Percentiles rank a stretch among this genome's conserved stretches.
Conservation (phyloP, 2,888 invertebrate species). For the Hoplodrina blanda region DNA sequence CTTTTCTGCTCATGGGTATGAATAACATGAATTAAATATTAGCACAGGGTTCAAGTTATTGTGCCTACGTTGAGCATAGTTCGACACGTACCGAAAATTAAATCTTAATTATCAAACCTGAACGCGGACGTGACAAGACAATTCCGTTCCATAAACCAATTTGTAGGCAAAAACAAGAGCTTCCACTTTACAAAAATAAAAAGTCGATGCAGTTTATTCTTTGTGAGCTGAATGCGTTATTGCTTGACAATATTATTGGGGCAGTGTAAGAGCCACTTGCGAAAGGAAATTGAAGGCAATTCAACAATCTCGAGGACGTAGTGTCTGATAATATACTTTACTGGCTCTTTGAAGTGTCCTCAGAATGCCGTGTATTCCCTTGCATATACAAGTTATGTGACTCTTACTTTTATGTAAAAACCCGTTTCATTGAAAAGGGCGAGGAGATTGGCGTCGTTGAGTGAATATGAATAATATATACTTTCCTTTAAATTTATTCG, state of each 20-base stretch:
- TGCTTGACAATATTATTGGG: conserved; percentile 70
- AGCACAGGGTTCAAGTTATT: not conserved
- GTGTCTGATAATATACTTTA: conserved; percentile 73
- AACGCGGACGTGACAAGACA: conserved; percentile 12
- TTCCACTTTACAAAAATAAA: conserved; percentile 23
- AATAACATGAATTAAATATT: conserved; percentile 10
- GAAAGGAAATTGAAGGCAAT: conserved; percentile 77
- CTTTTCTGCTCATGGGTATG: conserved; percentile 16
- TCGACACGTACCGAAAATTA: conserved; percentile 39
- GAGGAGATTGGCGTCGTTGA: conserved; percentile 56
- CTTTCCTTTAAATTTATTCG: conserved; percentile 58
- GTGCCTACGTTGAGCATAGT: not conserved
- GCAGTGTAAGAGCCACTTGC: conserved; percentile 68
- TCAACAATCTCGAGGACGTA: conserved; percentile 73
- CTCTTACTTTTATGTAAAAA: conserved; percentile 60
- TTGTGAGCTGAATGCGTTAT: conserved; percentile 67
- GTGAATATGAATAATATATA: conserved; percentile 61
- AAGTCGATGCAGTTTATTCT: conserved; percentile 47
- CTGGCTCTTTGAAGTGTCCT: conserved; percentile 71
- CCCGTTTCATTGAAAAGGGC: conserved; percentile 56
- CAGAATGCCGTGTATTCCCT: conserved; percentile 58
- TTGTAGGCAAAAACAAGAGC: conserved; percentile 15
- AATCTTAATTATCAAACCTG: conserved; percentile 32
- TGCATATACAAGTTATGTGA: conserved; percentile 58
- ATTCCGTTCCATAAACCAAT: conserved; percentile 30